Percentiles rank a stretch among this genome's conserved stretches.
Evolutionary conservation across 2,888 invertebrate genomes (phyloP).

Genomic region (Volucella bombylans): DNA sequence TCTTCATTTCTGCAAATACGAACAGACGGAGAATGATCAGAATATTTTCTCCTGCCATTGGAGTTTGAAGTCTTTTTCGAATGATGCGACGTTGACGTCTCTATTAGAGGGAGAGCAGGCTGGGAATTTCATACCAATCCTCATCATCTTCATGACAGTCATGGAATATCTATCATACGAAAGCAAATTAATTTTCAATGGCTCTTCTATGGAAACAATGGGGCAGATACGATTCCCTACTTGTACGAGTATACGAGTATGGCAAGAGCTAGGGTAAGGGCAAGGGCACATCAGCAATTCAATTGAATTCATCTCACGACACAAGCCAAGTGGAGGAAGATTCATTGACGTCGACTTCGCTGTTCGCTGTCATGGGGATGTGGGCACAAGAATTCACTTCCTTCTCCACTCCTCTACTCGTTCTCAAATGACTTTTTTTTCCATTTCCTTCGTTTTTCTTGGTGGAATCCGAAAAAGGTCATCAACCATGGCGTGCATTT

Average conservation of each 20-base stretch:
- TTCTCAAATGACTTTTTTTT: slow-evolving; percentile 11
- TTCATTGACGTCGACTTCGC: slow-evolving; percentile 11
- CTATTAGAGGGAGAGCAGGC: slow-evolving; percentile 29
- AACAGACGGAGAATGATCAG: slow-evolving; percentile 47
- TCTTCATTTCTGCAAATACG: background rate
- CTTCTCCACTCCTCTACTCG: background rate
- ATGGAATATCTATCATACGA: slow-evolving; percentile 29
- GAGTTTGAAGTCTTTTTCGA: too few species aligned
- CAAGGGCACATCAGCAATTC: slow-evolving; percentile 57
- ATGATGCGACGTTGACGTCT: slow-evolving; percentile 50
- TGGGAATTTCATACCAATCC: slow-evolving; percentile 52
- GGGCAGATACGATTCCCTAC: too few species aligned
- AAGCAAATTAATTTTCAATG: slow-evolving; percentile 62
- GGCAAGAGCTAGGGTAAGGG: background rate
- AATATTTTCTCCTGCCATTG: slow-evolving; percentile 31
- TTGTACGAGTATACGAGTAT: too few species aligned
- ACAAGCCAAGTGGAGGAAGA: background rate
- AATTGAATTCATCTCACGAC: slow-evolving; percentile 68
- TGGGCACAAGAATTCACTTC: slow-evolving; percentile 46
- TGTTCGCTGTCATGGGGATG: slow-evolving; percentile 6
- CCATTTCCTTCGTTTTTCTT: background rate
- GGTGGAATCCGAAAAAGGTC: slow-evolving; percentile 46
- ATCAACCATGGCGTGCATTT: slow-evolving; percentile 53
- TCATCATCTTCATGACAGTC: slow-evolving; percentile 4
- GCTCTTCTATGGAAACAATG: slow-evolving; percentile 52